Conservation (phyloP, 2,113 vertebrate genomes). For the Antechinus stuartii region DNA sequence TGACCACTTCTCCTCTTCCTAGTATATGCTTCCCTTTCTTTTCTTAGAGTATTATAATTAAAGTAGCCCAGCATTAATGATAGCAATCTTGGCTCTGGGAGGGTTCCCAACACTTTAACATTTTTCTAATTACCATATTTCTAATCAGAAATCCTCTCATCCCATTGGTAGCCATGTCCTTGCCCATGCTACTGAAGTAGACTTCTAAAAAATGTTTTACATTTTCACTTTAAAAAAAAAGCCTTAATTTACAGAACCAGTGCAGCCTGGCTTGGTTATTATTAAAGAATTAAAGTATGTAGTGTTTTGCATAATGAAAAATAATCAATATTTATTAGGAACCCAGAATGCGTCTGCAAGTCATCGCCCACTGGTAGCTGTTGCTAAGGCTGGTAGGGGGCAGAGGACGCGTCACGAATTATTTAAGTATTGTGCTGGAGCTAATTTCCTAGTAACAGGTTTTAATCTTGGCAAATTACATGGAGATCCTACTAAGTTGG, state of each 20-base stretch:
- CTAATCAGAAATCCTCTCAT: conserved; percentile 44
- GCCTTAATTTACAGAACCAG: conserved; percentile 56
- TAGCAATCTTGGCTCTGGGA: neutral
- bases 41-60: neutral
- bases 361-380: neutral
- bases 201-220: conserved; percentile 61
- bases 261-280: conserved; percentile 22
- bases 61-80: neutral
- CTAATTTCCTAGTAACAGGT: conserved; percentile 69
- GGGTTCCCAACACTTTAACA: neutral
- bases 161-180: conserved; percentile 39
- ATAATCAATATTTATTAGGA: conserved; percentile 58
- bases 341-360: conserved; percentile 26
- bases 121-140: conserved; percentile 6
- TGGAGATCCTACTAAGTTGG: conserved; percentile 64
- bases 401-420: conserved; percentile 27
- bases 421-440: conserved; percentile 49
- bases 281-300: conserved; percentile 62
- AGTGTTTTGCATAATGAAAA: conserved; percentile 58
- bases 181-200: conserved; percentile 55
- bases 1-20: neutral
- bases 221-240: neutral
- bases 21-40: neutral
- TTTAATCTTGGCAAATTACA: conserved; percentile 75
- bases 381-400: conserved; percentile 23